Evolutionary conservation across 2,888 invertebrate species (phyloP), one percentile per base, ranked within the genome.

Genomic region (Dryobotodes eremita): DNA sequence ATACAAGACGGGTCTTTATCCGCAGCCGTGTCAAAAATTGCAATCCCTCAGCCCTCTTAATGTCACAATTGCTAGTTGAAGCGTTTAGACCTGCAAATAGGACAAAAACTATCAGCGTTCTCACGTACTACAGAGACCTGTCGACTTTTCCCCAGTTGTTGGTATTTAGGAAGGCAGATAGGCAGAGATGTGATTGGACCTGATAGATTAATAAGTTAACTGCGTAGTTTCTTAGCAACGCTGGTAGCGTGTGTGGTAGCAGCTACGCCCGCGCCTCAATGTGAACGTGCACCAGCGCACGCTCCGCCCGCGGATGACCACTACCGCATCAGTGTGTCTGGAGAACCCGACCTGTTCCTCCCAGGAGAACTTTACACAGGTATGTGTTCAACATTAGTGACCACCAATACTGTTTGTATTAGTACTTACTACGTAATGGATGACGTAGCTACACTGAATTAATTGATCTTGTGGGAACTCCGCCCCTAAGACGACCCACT

Each of bases 321-420:
- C 83, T 98, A 98, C 94, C 97, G 97, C 85, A 97, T 99, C 84
- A 97, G 97, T 83, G 97, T 98, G 79, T 97, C 98, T 57, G 98
- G 98, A n/a, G 97, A 98, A 88, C 97, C 98, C 0, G 97, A 98
- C 80, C 97, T 98, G 88, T 98, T 98, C 91, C 97, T 98, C n/a
- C 98, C 98, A 0, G 98, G 98, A 84, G 98, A 98, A 89, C 97
- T 98, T 78, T 98, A 98, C 92, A 98, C 98, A 92, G 98, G 98
- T 98, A 96, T 95, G 83, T 72, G 8, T 5, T 23, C 6, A n/a
- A 42, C 8, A 15, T 50, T 69, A 1, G 10, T 20, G 10, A 26
- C 31, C 17, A 20, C 36, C 23, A 42, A 42, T 42, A 42, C 42
- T 42, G 42, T 42, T 2, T 42, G 42, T 42, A 6, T 5, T 42